Evolutionary conservation across 2,888 invertebrate species (phyloP).

Genomic region (Graphium colonna): DNA sequence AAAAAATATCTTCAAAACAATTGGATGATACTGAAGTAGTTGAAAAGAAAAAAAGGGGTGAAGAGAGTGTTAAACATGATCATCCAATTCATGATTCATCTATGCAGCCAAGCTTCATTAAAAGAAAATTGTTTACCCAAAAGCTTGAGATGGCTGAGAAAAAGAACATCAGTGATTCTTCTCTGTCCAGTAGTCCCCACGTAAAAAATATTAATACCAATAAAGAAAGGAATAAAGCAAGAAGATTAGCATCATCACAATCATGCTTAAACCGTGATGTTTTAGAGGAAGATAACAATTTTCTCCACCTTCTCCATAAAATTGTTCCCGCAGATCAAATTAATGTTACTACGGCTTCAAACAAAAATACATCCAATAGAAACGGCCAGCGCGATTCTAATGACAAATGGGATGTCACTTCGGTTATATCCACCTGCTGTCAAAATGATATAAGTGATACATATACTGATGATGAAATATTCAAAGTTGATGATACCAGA

Average conservation of each 20-base stretch:
- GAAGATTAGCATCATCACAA: constrained; percentile 54
- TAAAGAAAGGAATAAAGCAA: constrained; percentile 52
- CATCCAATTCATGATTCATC: constrained; percentile 37
- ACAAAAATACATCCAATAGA: constrained; percentile 34
- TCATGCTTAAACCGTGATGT: constrained; percentile 60
- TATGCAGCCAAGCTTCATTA: constrained; percentile 65
- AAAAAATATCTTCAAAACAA: not conserved
- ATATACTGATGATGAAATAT: constrained; percentile 68
- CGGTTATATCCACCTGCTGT: constrained; percentile 49
- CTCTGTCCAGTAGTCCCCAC: constrained; percentile 48
- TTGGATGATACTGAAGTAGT: not conserved
- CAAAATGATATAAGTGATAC: constrained; percentile 57
- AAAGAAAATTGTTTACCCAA: constrained; percentile 67
- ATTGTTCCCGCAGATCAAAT: constrained; percentile 61
- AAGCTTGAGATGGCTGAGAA: constrained; percentile 58
- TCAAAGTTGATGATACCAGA: constrained; percentile 27
- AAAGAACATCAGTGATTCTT: constrained; percentile 41
- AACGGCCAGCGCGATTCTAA: constrained; percentile 36
- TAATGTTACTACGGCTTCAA: constrained; percentile 48
- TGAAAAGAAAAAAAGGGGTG: constrained; percentile 3
- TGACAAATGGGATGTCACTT: constrained; percentile 56
- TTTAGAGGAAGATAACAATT: constrained; percentile 47
- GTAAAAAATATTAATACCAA: constrained; percentile 40
- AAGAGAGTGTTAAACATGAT: not conserved
- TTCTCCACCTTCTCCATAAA: constrained; percentile 64